Evolutionary conservation across 2,888 invertebrate genomes (phyloP).

Genomic region (Tenthredo scrophulariae): DNA sequence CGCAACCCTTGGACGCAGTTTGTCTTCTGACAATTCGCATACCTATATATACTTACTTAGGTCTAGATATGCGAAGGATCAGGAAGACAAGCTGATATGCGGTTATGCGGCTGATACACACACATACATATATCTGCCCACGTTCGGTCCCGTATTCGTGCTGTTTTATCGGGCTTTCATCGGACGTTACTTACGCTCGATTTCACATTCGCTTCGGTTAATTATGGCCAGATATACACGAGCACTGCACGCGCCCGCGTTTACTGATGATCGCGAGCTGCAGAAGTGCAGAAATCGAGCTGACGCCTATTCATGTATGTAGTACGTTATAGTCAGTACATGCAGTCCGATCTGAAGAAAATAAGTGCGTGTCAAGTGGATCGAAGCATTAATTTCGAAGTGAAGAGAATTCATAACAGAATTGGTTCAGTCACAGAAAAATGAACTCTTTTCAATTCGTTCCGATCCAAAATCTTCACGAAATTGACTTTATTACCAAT

Average conservation of each 20-base stretch:
- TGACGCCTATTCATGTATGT: constrained; percentile 7
- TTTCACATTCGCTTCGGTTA: constrained; percentile 61
- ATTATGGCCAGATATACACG: constrained; percentile 41
- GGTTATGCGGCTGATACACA: neutral
- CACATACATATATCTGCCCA: neutral
- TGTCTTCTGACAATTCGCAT: neutral
- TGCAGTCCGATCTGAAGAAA: neutral
- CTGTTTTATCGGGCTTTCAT: constrained; percentile 58
- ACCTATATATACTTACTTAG: neutral
- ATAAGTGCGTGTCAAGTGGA: neutral
- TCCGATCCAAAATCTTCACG: neutral
- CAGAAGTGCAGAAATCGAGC: neutral
- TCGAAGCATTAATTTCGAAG: neutral
- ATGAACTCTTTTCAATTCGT: neutral
- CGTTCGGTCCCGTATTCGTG: constrained; percentile 11
- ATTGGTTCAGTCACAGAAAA: neutral
- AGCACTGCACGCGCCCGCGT: constrained; percentile 11
- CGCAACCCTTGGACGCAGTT: neutral
- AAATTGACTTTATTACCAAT: neutral
- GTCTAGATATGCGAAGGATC: neutral
- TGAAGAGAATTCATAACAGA: neutral
- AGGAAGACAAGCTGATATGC: neutral
- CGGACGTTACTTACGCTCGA: constrained; percentile 61
- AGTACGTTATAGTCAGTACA: neutral
- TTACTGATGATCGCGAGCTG: neutral